Base-by-base conservation (phyloP, 2,888 invertebrate genomes). In the Conops quadrifasciatus region DNA sequence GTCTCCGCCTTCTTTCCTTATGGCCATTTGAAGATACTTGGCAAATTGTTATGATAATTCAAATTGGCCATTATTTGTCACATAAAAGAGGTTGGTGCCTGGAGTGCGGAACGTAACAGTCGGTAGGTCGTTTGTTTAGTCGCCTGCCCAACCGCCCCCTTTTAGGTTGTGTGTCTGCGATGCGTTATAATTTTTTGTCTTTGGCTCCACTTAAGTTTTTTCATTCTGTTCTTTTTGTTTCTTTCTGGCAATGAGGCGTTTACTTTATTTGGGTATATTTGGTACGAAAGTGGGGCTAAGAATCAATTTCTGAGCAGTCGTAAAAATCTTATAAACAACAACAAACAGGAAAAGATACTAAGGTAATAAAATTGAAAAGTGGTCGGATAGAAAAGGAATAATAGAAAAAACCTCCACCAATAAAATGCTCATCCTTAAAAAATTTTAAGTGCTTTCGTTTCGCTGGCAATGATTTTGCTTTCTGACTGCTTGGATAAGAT, bases 11-110 rank as follows among this genome's bases (percentile, higher is more conserved):
- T 13, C 36, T 36, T 36, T 36, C 36, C 36, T 36, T 9, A 19
- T 7, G n/a, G 30, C 51, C 36, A 24, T 26, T 51, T 30, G 15
- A 36, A 56, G 30, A 56, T 36, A 30, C 30, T 60, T 13, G 24
- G 15, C 58, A 74, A 73, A 77, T 76, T 76, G 77, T 77, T 77
- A 77, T 77, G 75, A 77, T 77, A 76, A 77, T 77, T 77, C 74
- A 73, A 77, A 77, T 77, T 75, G 77, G 73, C 75, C 75, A 73
- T 71, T 71, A 73, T 73, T 36, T 70, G 70, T 49, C 71, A 63
- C 71, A 70, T 71, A 70, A 67, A 56, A 70, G 58, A 9, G 36
- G 36, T 36, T 36, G 36, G 36, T 7, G 36, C 9, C 9, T 59
- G 49, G 65, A 69, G 36, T 28, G n/a, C 16, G 45, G 36, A 15